phyloP scores from a whole-genome alignment of 1,140 invertebrate species.

The Dryas iulia region DNA sequence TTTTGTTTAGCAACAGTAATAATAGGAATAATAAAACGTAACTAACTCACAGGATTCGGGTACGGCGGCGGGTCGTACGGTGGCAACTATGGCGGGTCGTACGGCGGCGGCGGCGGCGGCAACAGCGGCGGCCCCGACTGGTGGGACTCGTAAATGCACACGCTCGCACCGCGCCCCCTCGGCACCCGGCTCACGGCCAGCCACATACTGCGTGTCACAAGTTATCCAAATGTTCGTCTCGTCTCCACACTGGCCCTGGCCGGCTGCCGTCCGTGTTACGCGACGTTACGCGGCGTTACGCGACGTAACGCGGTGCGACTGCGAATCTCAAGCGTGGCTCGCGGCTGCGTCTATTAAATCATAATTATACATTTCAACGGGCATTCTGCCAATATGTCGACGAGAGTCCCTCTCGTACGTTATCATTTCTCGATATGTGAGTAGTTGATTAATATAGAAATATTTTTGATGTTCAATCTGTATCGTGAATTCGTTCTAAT shows the following conservation, averaged over 20 bases:
- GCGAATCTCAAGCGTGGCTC: slow-evolving; percentile 62
- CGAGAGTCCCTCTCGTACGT: slow-evolving; percentile 15
- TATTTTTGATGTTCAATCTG: slow-evolving; percentile 76
- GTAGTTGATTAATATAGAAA: slow-evolving; percentile 74
- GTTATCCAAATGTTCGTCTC: slow-evolving; percentile 14
- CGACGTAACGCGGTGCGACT: slow-evolving; percentile 37
- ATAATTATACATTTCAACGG: slow-evolving; percentile 20
- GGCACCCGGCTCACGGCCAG: slow-evolving; percentile 15
- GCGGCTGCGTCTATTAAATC: slow-evolving; percentile 35
- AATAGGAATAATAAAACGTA: no score
- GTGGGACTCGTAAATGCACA: slow-evolving; percentile 63
- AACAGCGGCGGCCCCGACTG: slow-evolving; percentile 67
- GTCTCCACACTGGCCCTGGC: slow-evolving; percentile 5
- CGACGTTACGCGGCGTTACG: no score
- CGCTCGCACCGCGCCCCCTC: slow-evolving; percentile 34
- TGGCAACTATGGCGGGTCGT: slow-evolving; percentile 74
- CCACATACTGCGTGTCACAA: slow-evolving; percentile 16
- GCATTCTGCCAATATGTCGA: slow-evolving; percentile 7
- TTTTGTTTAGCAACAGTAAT: no score
- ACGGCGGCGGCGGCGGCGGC: slow-evolving; percentile 75
- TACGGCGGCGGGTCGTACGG: slow-evolving; percentile 72
- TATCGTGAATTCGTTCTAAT: slow-evolving; percentile 70
- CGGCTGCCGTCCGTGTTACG: slow-evolving; percentile 29
- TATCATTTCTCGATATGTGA: slow-evolving; percentile 62
- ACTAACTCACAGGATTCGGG: slow-evolving; percentile 69